Percentiles rank a stretch among this genome's conserved stretches.
phyloP scores from a whole-genome alignment of 1,140 invertebrate genomes.

The Protaetia brevitarsis region DNA sequence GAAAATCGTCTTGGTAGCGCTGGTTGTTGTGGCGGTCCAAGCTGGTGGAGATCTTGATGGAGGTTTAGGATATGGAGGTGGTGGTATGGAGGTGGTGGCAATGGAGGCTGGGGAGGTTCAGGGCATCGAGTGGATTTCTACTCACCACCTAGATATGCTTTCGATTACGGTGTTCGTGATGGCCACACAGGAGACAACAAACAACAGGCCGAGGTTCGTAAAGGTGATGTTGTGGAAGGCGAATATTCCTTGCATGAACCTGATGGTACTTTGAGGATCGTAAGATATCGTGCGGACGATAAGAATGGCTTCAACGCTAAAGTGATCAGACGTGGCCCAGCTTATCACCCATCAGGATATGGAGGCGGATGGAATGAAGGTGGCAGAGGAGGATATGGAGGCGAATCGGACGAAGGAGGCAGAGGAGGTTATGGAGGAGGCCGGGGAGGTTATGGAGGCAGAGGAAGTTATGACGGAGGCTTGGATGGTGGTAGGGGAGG shows the following conservation, averaged over 20 bases:
- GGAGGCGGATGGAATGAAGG: neutral
- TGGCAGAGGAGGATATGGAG: neutral
- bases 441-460: neutral
- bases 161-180: constrained; percentile 45
- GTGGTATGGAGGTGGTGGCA: neutral
- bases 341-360: constrained; percentile 10
- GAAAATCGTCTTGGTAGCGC: neutral
- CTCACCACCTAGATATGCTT: constrained; percentile 50
- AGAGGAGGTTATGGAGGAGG: neutral
- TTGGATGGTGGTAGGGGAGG: too few relatives aligned
- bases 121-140: neutral
- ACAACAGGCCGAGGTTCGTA: constrained; percentile 50
- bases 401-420: neutral
- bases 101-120: neutral
- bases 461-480: too few relatives aligned
- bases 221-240: constrained; percentile 53
- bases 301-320: constrained; percentile 34
- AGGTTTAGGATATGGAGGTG: neutral
- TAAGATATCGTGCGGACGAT: constrained; percentile 38
- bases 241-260: constrained; percentile 36
- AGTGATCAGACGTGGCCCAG: constrained; percentile 26
- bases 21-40: neutral
- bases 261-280: constrained; percentile 27
- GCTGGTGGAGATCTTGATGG: neutral
- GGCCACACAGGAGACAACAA: constrained; percentile 52